Evolutionary conservation across 2,113 vertebrate species (phyloP).

Genomic region (Polypterus bichir): DNA sequence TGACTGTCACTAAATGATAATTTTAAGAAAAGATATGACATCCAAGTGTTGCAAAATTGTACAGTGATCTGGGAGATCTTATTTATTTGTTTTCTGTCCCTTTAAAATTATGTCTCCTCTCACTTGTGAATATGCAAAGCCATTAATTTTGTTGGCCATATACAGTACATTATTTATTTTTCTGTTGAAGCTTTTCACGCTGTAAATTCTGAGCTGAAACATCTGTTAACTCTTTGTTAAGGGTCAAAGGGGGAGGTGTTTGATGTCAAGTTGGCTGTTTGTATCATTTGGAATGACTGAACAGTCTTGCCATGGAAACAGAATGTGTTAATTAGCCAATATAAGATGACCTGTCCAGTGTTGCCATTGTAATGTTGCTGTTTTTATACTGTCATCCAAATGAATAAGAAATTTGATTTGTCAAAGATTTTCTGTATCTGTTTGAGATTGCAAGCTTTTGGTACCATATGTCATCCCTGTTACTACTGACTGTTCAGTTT

Average conservation of each 20-base stretch:
- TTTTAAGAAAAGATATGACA: conserved; percentile 47
- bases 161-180: conserved; percentile 60
- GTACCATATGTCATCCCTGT: not conserved
- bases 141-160: conserved; percentile 44
- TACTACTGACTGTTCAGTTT: not conserved
- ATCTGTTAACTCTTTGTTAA: conserved; percentile 45
- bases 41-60: conserved; percentile 41
- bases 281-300: no score
- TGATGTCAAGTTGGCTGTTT: conserved; percentile 29
- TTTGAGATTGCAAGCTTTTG: no score
- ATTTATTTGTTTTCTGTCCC: conserved; percentile 11
- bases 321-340: no score
- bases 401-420: no score
- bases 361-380: no score
- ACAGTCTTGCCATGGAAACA: no score
- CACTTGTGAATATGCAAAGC: conserved; percentile 38
- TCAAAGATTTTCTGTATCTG: no score
- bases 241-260: conserved; percentile 31
- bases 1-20: conserved; percentile 46
- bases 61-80: conserved; percentile 2
- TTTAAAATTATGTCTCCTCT: conserved; percentile 32
- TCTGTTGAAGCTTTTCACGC: conserved; percentile 35
- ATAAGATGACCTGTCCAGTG: no score
- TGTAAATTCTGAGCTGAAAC: conserved; percentile 50
- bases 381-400: no score